These are phyloP conservation scores for Polydrusus cervinus DNA, from an alignment of 2,888 invertebrate genomes.

Conservation along the genomic window DNA sequence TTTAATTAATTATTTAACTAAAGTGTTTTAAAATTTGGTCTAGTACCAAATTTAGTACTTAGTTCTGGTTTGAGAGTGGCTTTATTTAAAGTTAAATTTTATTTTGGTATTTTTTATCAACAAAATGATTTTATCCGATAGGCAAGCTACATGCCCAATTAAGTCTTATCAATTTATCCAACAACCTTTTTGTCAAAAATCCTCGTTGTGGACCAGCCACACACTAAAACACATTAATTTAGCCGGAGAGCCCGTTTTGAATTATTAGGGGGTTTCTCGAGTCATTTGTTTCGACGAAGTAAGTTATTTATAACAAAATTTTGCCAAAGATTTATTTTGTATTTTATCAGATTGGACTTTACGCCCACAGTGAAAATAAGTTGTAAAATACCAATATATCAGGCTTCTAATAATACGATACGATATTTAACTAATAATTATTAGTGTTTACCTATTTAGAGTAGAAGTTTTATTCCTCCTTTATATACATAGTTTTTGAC, in stretches of 20 bases:
- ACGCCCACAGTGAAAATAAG: neutral
- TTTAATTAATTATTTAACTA: no score
- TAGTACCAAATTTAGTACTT: no score
- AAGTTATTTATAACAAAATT: conserved; percentile 36
- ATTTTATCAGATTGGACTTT: conserved; percentile 12
- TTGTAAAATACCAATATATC: neutral
- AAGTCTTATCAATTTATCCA: conserved; percentile 42
- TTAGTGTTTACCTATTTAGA: no score
- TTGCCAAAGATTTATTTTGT: conserved; percentile 30
- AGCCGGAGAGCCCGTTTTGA: conserved; percentile 36
- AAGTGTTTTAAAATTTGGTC: no score
- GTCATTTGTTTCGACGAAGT: conserved; percentile 40
- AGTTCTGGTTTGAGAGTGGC: no score
- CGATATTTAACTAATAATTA: no score
- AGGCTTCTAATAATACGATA: no score
- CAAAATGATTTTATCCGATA: no score
- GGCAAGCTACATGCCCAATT: conserved; percentile 17
- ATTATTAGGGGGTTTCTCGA: conserved; percentile 47
- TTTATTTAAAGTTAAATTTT: no score
- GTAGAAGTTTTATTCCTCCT: no score
- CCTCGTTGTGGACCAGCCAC: conserved; percentile 14
- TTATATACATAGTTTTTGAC: no score
- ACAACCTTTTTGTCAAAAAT: conserved; percentile 32
- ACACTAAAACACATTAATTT: conserved; percentile 45
- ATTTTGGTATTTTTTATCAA: no score